Conservation (phyloP, 2,888 invertebrate species). For the Anagyrus pseudococci region DNA sequence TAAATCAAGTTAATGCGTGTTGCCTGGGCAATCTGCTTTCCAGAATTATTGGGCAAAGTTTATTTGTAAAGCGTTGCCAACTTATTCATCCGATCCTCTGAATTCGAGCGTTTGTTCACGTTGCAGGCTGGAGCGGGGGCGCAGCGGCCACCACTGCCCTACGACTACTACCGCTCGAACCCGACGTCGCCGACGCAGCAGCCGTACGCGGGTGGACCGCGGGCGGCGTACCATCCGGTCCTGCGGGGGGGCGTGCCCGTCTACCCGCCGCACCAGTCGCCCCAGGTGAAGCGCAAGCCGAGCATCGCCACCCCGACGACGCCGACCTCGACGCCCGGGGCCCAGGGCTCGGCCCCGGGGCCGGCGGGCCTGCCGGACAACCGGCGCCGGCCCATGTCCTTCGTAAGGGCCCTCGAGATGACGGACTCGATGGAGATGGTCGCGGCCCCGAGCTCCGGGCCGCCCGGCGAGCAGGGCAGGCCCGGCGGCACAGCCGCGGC, state of each 20-base stretch:
- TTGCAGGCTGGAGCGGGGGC: slow-evolving; percentile 28
- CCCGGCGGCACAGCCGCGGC: slow-evolving; percentile 44
- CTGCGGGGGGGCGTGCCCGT: slow-evolving; percentile 74
- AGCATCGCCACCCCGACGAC: slow-evolving; percentile 59
- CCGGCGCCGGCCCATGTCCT: slow-evolving; percentile 81
- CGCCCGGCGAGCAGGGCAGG: slow-evolving; percentile 41
- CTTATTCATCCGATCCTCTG: too few species aligned
- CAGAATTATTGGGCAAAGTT: too few species aligned
- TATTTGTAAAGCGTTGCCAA: too few species aligned
- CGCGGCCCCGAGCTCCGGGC: slow-evolving; percentile 56
- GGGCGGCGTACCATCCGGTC: slow-evolving; percentile 69
- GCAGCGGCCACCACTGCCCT: slow-evolving; percentile 47
- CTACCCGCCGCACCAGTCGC: slow-evolving; percentile 66
- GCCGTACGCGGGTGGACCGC: slow-evolving; percentile 56
- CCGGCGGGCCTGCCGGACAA: slow-evolving; percentile 65
- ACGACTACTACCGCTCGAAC: slow-evolving; percentile 72
- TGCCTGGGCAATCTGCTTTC: too few species aligned
- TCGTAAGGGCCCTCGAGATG: slow-evolving; percentile 88
- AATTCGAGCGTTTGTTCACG: too few species aligned
- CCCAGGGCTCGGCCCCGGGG: slow-evolving; percentile 65
- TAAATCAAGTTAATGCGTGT: too few species aligned
- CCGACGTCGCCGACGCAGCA: slow-evolving; percentile 77
- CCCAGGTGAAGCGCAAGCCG: slow-evolving; percentile 53
- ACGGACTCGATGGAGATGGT: slow-evolving; percentile 87
- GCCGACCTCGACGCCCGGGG: slow-evolving; percentile 60